Conservation (phyloP, 2,888 invertebrate species). For the Agrochola litura region DNA sequence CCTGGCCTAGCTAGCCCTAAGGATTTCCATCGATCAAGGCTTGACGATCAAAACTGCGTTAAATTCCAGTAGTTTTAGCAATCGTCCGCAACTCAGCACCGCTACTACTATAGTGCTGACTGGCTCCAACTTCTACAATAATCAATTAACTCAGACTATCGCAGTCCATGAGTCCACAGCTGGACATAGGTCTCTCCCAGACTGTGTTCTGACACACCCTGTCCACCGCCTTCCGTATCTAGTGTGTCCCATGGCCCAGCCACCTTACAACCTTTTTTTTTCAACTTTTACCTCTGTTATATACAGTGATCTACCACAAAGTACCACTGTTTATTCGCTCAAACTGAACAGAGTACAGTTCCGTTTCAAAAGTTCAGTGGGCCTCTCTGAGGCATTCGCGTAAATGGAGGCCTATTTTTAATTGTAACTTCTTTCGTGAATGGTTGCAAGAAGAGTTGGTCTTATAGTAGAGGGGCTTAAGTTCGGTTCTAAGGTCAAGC, state of each 20-base stretch:
- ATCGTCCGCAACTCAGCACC: neutral
- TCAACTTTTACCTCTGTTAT: no score
- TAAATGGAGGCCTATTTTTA: conserved; percentile 81
- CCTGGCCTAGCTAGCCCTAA: no score
- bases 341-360: conserved; percentile 68
- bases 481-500: neutral
- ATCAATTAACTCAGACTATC: no score
- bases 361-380: conserved; percentile 72
- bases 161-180: no score
- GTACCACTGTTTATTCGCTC: conserved; percentile 64
- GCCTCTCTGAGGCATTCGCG: conserved; percentile 66
- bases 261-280: no score
- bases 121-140: neutral
- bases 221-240: no score
- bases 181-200: no score
- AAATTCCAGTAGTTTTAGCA: neutral
- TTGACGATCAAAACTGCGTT: neutral
- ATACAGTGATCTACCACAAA: conserved; percentile 65
- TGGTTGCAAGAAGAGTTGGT: neutral
- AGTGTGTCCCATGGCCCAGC: no score
- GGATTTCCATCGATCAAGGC: neutral
- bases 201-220: no score
- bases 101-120: neutral
- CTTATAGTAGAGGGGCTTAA: neutral
- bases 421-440: conserved; percentile 30